Evolutionary conservation across 2,888 invertebrate species (phyloP).

Genomic region (Himalopsyche anomala): DNA sequence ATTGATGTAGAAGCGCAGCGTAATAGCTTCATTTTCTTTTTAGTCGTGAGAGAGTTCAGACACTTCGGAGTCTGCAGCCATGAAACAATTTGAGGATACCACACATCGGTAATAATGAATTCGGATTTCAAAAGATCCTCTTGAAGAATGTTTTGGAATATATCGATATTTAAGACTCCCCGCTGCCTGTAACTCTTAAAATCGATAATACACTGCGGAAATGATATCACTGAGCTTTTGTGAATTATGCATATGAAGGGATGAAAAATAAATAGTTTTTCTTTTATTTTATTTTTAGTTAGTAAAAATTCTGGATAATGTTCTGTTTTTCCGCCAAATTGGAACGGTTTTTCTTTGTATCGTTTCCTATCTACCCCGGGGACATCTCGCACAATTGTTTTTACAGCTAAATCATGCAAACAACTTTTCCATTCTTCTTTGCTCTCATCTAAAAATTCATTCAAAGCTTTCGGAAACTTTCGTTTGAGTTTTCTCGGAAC

Average conservation of each 20-base stretch:
- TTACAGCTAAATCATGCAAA: slow-evolving; percentile 81
- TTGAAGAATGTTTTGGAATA: slow-evolving; percentile 70
- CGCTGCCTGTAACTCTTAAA: slow-evolving; percentile 73
- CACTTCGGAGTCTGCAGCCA: slow-evolving; percentile 76
- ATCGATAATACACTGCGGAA: slow-evolving; percentile 78
- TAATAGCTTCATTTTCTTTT: slow-evolving; percentile 72
- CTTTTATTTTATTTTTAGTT: slow-evolving; percentile 77
- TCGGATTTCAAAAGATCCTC: slow-evolving; percentile 74
- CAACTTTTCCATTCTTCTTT: slow-evolving; percentile 78
- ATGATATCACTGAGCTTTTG: slow-evolving; percentile 73
- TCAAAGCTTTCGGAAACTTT: slow-evolving; percentile 76
- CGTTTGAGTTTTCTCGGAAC: slow-evolving; percentile 77
- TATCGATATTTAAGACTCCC: slow-evolving; percentile 72
- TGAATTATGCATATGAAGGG: slow-evolving; percentile 80
- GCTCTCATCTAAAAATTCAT: slow-evolving; percentile 77
- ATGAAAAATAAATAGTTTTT: slow-evolving; percentile 79
- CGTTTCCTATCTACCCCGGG: slow-evolving; percentile 76
- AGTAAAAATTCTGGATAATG: slow-evolving; percentile 78
- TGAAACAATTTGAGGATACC: slow-evolving; percentile 72
- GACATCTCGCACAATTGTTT: slow-evolving; percentile 78
- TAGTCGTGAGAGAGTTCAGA: slow-evolving; percentile 71
- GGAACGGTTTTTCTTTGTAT: slow-evolving; percentile 76
- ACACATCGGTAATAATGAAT: slow-evolving; percentile 73
- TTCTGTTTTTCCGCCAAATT: slow-evolving; percentile 80
- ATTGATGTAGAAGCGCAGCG: slow-evolving; percentile 74